These are phyloP conservation scores for Nasonia vitripennis DNA, from an alignment of 1,140 invertebrate species.

Conservation along the genomic window DNA sequence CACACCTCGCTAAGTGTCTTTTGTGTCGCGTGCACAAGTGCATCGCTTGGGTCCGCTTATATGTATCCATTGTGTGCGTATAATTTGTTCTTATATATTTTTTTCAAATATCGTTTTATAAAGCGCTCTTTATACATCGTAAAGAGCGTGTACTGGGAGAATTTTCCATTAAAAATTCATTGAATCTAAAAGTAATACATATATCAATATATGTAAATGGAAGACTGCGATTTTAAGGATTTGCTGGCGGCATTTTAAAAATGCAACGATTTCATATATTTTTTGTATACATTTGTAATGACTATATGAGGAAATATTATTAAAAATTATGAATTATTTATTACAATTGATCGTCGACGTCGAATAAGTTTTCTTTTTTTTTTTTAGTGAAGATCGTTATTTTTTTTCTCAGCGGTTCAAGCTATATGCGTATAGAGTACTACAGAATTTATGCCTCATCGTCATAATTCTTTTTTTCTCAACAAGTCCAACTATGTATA, in stretches of 20 bases:
- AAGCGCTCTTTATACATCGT: slow-evolving; percentile 22
- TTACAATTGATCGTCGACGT: background rate
- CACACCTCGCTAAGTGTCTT: background rate
- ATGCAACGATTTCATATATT: slow-evolving; percentile 34
- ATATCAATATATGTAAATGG: slow-evolving; percentile 22
- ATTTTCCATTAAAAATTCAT: slow-evolving; percentile 43
- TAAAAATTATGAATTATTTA: slow-evolving; percentile 10
- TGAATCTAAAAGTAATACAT: slow-evolving; percentile 35
- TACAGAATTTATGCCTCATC: background rate
- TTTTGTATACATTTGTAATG: slow-evolving; percentile 25
- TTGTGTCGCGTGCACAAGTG: slow-evolving; percentile 1
- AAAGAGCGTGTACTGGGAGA: slow-evolving; percentile 34
- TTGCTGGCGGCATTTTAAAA: slow-evolving; percentile 17
- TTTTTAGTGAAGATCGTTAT: background rate
- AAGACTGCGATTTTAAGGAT: background rate
- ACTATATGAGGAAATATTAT: slow-evolving; percentile 14
- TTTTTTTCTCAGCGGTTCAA: background rate
- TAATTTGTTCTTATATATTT: slow-evolving; percentile 18
- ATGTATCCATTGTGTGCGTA: slow-evolving; percentile 21
- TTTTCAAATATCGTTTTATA: slow-evolving; percentile 36
- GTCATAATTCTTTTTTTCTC: background rate
- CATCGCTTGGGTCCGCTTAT: background rate
- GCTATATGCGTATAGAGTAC: background rate
- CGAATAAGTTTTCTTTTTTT: too few species aligned
- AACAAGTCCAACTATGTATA: background rate